Evolutionary conservation across 2,113 vertebrate genomes (phyloP).

Genomic region (Pogonocichla stellata): DNA sequence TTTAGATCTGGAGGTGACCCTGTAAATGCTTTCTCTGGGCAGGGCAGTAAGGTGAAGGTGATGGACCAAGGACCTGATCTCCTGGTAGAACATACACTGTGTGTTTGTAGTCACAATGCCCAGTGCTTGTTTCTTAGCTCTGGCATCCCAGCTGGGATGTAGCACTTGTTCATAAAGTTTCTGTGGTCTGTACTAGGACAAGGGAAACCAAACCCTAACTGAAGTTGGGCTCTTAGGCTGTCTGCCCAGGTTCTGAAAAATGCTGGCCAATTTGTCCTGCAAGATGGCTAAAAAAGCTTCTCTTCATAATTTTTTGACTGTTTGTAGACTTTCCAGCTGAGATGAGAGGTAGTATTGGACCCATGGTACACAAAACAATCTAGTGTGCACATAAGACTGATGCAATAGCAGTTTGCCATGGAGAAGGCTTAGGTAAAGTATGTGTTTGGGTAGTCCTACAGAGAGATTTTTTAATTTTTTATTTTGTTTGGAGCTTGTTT

Average conservation of each 20-base stretch:
- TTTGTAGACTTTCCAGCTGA: neutral
- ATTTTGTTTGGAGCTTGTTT: neutral
- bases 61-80: neutral
- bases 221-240: neutral
- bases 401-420: neutral
- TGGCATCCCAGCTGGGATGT: neutral
- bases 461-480: neutral
- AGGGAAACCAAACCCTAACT: neutral
- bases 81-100: neutral
- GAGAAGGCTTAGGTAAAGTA: neutral
- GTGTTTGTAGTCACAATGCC: neutral
- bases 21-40: neutral
- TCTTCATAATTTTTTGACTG: neutral
- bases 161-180: neutral
- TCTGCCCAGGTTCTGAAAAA: neutral
- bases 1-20: neutral
- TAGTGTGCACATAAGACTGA: neutral
- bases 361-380: neutral
- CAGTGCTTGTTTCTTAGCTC: neutral
- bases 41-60: neutral
- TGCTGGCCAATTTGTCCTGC: neutral
- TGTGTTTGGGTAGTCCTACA: neutral
- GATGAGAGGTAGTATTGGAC: neutral
- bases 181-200: neutral
- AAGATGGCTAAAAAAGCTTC: neutral